These are phyloP conservation scores for Apeltes quadracus DNA, from an alignment of 2,113 vertebrate genomes.

Conservation along the genomic window DNA sequence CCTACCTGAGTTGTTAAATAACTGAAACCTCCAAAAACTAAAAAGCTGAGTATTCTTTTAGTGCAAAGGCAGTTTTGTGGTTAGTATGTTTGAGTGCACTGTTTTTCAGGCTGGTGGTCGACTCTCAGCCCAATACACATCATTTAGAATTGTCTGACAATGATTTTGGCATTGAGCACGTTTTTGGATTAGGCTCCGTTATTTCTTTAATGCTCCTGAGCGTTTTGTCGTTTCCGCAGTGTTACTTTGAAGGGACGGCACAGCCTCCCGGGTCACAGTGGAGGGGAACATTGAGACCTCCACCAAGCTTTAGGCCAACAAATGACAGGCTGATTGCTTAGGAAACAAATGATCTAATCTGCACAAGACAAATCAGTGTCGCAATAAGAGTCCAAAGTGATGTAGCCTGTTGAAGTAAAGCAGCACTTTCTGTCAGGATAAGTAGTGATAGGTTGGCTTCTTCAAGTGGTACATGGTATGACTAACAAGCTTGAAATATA, in stretches of 20 bases:
- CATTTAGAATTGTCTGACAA: conserved; percentile 40
- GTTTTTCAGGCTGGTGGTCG: conserved; percentile 54
- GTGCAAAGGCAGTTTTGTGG: conserved; percentile 38
- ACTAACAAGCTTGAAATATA: conserved; percentile 21
- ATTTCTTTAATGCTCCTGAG: conserved; percentile 42
- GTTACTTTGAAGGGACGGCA: conserved; percentile 34
- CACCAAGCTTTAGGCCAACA: conserved; percentile 26
- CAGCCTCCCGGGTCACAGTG: conserved; percentile 35
- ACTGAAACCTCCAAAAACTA: conserved; percentile 10
- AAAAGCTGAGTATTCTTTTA: conserved; percentile 19
- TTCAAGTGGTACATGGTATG: neutral
- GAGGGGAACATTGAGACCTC: conserved; percentile 27
- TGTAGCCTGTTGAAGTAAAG: conserved; percentile 4
- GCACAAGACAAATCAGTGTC: conserved; percentile 28
- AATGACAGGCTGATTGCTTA: conserved; percentile 56
- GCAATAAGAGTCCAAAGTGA: conserved; percentile 6
- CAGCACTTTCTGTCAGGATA: neutral
- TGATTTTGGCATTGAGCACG: conserved; percentile 39
- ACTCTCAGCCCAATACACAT: conserved; percentile 48
- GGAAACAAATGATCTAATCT: conserved; percentile 48
- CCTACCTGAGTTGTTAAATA: neutral
- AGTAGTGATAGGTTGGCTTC: neutral
- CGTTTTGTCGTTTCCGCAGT: conserved; percentile 52
- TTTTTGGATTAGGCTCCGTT: conserved; percentile 48
- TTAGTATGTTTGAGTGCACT: conserved; percentile 31